phyloP scores from a whole-genome alignment of 2,797 vertebrate genomes.

The Pantherophis vulpinus region DNA sequence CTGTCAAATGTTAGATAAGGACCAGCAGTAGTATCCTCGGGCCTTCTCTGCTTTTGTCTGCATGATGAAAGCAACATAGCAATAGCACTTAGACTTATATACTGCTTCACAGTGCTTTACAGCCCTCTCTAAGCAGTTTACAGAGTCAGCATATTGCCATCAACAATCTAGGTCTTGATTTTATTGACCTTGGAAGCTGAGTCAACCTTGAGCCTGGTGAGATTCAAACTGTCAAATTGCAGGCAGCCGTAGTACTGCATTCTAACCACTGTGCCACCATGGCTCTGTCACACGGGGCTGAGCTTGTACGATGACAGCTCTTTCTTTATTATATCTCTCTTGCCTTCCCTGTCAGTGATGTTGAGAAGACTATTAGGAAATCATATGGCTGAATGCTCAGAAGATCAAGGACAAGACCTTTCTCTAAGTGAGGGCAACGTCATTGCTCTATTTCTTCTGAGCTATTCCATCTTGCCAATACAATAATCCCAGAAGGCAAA shows the following conservation, averaged over 20 bases:
- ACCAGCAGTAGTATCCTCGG: background rate
- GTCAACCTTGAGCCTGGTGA: too few species aligned
- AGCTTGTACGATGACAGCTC: background rate
- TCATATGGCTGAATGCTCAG: background rate
- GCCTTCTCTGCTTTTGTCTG: background rate
- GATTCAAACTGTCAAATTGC: too few species aligned
- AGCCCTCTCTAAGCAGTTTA: too few species aligned
- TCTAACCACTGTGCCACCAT: too few species aligned
- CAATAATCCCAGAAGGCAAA: background rate
- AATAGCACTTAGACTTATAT: too few species aligned
- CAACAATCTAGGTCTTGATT: too few species aligned
- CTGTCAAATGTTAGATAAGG: background rate
- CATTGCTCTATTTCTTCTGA: background rate
- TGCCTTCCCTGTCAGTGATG: background rate
- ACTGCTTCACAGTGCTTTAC: too few species aligned
- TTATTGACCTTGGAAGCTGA: too few species aligned
- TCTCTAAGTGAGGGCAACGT: background rate
- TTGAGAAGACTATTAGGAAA: background rate
- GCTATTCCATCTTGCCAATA: background rate
- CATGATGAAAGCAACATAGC: background rate
- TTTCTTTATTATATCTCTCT: background rate
- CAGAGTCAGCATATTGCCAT: too few species aligned
- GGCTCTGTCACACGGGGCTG: too few species aligned
- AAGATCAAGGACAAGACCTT: background rate
- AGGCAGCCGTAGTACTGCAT: too few species aligned